These are phyloP conservation scores for Labrus mixtus DNA, from an alignment of 2,113 vertebrate genomes.

Conservation along the genomic window DNA sequence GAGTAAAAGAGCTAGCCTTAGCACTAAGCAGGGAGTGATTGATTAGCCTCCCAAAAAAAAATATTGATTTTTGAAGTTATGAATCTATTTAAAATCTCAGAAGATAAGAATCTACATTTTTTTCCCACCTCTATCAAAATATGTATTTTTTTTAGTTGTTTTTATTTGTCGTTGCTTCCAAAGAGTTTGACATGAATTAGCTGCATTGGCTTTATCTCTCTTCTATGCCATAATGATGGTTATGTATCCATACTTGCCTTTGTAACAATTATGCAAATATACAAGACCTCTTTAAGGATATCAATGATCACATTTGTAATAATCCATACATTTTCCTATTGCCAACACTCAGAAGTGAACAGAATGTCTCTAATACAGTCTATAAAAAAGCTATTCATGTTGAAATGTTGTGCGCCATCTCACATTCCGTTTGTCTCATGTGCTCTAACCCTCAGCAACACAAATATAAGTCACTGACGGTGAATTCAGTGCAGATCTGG, in stretches of 20 bases:
- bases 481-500: background rate
- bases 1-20: too few relatives aligned
- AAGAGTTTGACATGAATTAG: constrained; percentile 1
- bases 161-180: too few relatives aligned
- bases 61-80: too few relatives aligned
- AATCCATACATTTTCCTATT: too few relatives aligned
- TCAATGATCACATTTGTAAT: too few relatives aligned
- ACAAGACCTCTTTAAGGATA: background rate
- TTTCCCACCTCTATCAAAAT: too few relatives aligned
- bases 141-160: too few relatives aligned
- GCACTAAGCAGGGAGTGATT: too few relatives aligned
- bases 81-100: too few relatives aligned
- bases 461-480: background rate
- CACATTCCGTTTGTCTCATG: background rate
- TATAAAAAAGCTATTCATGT: background rate
- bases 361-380: background rate
- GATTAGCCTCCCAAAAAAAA: too few relatives aligned
- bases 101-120: too few relatives aligned
- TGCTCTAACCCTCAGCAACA: background rate
- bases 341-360: too few relatives aligned
- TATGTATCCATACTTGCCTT: constrained; percentile 13
- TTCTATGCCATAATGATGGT: background rate
- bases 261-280: background rate
- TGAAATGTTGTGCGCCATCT: background rate
- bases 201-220: background rate